Evolutionary conservation across 2,888 invertebrate species (phyloP).

Genomic region (Coleophora deauratella): DNA sequence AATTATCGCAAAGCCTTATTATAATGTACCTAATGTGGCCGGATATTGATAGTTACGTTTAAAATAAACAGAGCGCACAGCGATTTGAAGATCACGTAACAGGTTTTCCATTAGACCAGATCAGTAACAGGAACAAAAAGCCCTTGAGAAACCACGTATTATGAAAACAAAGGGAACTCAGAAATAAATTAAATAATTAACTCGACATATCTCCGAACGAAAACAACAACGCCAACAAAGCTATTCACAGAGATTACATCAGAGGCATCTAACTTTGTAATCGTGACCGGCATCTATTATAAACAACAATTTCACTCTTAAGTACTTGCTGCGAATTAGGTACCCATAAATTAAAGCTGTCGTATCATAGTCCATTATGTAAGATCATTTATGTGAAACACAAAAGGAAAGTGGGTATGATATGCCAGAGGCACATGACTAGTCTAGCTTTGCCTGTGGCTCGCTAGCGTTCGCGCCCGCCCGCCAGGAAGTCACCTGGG

Average conservation of each 20-base stretch:
- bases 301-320: conserved; percentile 22
- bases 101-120: too few relatives aligned
- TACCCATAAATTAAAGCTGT: conserved; percentile 25
- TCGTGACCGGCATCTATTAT: conserved; percentile 17
- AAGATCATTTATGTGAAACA: conserved; percentile 33
- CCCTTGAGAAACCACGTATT: too few relatives aligned
- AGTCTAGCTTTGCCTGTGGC: conserved; percentile 10
- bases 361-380: conserved; percentile 29
- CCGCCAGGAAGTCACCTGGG: conserved; percentile 6
- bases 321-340: conserved; percentile 22
- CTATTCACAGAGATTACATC: conserved; percentile 7
- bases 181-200: background rate
- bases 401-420: conserved; percentile 39
- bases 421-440: conserved; percentile 8
- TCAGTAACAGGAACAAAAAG: too few relatives aligned
- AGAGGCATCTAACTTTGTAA: conserved; percentile 4
- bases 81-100: too few relatives aligned
- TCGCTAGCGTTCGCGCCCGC: conserved; percentile 9
- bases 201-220: too few relatives aligned
- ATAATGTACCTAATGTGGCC: background rate
- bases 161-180: background rate
- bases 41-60: too few relatives aligned
- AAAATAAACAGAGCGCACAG: too few relatives aligned
- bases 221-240: background rate
- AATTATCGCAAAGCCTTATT: conserved; percentile 3